Evolutionary conservation across 2,888 invertebrate species (phyloP), one percentile per base, ranked within the genome.

Genomic region (Mimas tiliae): DNA sequence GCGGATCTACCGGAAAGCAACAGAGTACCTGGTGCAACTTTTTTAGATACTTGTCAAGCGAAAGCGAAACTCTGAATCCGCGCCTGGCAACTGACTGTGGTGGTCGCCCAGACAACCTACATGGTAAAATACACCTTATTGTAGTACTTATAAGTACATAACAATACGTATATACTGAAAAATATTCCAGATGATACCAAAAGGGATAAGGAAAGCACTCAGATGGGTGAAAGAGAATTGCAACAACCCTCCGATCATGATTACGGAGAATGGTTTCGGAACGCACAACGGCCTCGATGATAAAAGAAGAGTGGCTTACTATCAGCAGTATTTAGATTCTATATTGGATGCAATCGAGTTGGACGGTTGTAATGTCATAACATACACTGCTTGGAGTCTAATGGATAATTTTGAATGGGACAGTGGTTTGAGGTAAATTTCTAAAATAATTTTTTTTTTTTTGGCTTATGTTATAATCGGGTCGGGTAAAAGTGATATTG

Each of bases 221-320:
- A 92, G 91, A 42, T 95, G 94, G 94, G 91, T 96, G 19, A 94
- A 94, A 70, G 81, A 92, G 0, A 88, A 88, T 38, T 96, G 95
- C 78, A 88, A 94, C 45, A 89, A 95, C 71, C 90, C 94, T 0
- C 87, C 87, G 62, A 90, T 95, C 8, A 82, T 94, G 71, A 93
- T 95, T 42, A 94, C 94, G 0, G 96, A 96, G 76, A 95, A 95
- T 73, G 95, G 95, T 1, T 95, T 90, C 79, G 91, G 94, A 0
- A 94, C 94, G 33, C 79, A 75, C 1, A 85, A 83, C 0, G 87
- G 85, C 9, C 33, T 79, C 4, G 52, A 88, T n/a, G 88, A 94
- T 48, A 75, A 83, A 6, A 88, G 87, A 1, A 82, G 95, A n/a
- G 77, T 93, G 0, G 70, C 82, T 0, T 94, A 90, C 73, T 83